Percentiles rank a stretch among this genome's conserved stretches.
Conservation (phyloP, 2,113 vertebrate genomes). For the Amblyornis subalaris region DNA sequence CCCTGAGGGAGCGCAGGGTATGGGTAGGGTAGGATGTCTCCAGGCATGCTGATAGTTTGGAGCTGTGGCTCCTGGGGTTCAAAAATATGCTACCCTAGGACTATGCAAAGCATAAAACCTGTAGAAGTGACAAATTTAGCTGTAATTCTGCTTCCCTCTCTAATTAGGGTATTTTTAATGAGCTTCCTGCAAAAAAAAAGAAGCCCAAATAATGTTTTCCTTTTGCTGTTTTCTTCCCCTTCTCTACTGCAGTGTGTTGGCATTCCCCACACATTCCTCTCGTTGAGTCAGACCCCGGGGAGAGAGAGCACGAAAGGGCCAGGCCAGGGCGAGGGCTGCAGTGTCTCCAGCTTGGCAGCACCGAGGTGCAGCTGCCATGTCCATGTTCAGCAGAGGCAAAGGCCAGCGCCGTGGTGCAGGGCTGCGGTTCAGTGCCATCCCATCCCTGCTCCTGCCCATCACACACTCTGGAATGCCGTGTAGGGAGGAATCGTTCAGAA, state of each 20-base stretch:
- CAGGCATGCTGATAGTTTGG: not conserved
- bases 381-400: rapidly evolving
- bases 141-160: not conserved
- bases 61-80: rapidly evolving
- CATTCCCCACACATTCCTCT: constrained; percentile 18
- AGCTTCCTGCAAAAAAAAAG: not conserved
- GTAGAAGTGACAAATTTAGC: not conserved
- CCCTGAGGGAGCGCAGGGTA: not conserved
- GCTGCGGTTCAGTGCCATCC: not conserved
- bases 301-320: not conserved
- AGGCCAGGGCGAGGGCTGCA: rapidly evolving
- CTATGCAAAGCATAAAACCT: not conserved
- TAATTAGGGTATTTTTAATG: not conserved
- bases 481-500: not conserved
- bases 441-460: not conserved
- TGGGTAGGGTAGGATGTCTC: not conserved
- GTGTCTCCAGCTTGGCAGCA: not conserved
- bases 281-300: constrained; percentile 1
- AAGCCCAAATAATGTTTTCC: not conserved
- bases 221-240: constrained; percentile 10
- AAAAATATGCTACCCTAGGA: not conserved
- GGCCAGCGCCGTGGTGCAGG: rapidly evolving
- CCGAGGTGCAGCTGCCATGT: rapidly evolving
- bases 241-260: not conserved
- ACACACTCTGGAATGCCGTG: rapidly evolving